phyloP scores from a whole-genome alignment of 2,113 vertebrate species.

The Pachycephala philippinensis region DNA sequence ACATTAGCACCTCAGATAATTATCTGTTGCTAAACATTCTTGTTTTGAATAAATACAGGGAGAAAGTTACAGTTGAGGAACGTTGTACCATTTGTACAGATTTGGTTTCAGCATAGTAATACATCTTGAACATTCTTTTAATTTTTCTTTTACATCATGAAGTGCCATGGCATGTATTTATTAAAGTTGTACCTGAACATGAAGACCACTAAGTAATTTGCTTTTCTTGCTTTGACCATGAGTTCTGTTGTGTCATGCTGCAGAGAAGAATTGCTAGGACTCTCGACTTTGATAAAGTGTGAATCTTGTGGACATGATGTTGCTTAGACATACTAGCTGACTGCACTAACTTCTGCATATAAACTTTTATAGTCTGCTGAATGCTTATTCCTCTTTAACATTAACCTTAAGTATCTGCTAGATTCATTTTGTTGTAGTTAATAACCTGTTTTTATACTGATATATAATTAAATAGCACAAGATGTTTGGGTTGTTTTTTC shows the following conservation, averaged over 20 bases:
- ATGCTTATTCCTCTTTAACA: neutral
- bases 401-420: neutral
- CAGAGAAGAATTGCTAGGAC: neutral
- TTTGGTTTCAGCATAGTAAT: neutral
- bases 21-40: neutral
- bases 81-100: neutral
- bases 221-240: neutral
- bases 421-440: neutral
- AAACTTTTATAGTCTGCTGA: neutral
- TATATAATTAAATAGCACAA: neutral
- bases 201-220: neutral
- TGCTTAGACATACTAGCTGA: neutral
- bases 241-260: neutral
- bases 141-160: neutral
- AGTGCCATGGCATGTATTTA: neutral
- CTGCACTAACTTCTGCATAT: neutral
- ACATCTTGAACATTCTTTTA: neutral
- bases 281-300: neutral
- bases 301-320: neutral
- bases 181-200: neutral
- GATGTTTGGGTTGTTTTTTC: neutral
- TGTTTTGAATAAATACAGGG: neutral
- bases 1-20: neutral
- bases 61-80: neutral
- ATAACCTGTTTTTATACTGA: neutral